Conservation (phyloP, 2,888 invertebrate genomes). For the Hydrotaea cyrtoneurina region DNA sequence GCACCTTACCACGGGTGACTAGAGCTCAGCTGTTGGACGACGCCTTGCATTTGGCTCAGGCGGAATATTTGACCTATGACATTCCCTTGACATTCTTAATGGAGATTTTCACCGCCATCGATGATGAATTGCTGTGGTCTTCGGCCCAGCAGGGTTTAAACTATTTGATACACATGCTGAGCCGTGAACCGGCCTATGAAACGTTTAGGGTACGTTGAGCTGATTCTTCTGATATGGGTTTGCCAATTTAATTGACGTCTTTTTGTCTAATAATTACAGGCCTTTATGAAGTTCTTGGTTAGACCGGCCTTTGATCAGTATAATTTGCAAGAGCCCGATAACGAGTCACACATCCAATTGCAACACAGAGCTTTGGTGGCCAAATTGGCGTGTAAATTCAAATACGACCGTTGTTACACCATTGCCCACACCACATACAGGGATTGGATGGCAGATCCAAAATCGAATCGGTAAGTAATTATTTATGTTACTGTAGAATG, state of each 20-base stretch:
- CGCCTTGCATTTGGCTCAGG: conserved; percentile 83
- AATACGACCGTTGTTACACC: conserved; percentile 82
- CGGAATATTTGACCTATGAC: conserved; percentile 83
- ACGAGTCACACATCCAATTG: conserved; percentile 82
- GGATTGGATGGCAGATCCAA: conserved; percentile 81
- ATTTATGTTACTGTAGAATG: too few relatives aligned
- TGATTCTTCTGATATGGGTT: too few relatives aligned
- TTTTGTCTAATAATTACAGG: conserved; percentile 70
- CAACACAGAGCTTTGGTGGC: conserved; percentile 82
- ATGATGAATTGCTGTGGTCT: conserved; percentile 84
- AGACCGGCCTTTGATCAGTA: conserved; percentile 81
- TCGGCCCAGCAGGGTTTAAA: conserved; percentile 83
- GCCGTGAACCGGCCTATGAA: conserved; percentile 83
- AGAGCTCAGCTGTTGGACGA: conserved; percentile 88
- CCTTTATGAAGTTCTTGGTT: conserved; percentile 80
- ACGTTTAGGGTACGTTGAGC: conserved; percentile 82
- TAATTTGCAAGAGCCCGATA: conserved; percentile 81
- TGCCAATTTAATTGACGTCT: too few relatives aligned
- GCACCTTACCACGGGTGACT: conserved; percentile 83
- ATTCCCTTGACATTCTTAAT: conserved; percentile 82
- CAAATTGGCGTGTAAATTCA: conserved; percentile 82
- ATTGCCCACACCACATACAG: conserved; percentile 81
- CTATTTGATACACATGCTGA: conserved; percentile 83
- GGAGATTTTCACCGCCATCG: conserved; percentile 81
- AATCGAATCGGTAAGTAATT: conserved; percentile 82